phyloP scores from a whole-genome alignment of 2,888 invertebrate species.

The Drosophila lutescens region DNA sequence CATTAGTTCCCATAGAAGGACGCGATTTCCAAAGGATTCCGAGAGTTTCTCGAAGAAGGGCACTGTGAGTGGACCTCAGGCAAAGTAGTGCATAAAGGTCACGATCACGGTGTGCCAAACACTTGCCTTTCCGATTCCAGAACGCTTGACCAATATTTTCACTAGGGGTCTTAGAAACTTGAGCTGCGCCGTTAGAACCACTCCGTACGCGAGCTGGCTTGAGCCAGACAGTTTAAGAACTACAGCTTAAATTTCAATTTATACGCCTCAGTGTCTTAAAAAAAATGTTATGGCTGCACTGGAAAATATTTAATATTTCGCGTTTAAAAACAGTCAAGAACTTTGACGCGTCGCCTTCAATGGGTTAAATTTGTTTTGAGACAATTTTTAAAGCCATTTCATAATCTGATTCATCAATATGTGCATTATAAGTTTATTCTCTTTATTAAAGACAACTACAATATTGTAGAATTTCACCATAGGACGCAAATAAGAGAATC shows the following conservation, averaged over 20 bases:
- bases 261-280: conserved; percentile 8
- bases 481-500: neutral
- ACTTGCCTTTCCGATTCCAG: conserved; percentile 12
- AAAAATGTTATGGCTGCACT: conserved; percentile 2
- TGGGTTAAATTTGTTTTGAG: neutral
- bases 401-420: neutral
- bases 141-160: neutral
- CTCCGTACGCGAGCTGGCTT: neutral
- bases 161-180: neutral
- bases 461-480: neutral
- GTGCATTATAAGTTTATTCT: neutral
- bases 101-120: too few relatives aligned
- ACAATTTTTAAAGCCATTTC: neutral
- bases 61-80: too few relatives aligned
- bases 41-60: too few relatives aligned
- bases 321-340: too few relatives aligned
- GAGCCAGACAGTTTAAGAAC: neutral
- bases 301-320: neutral
- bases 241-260: conserved; percentile 6
- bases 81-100: too few relatives aligned
- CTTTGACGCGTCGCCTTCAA: neutral
- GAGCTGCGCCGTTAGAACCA: conserved; percentile 3
- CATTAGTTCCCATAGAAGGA: neutral
- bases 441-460: neutral
- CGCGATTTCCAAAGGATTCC: conserved; percentile 3